A percentile compares a stretch with the other conserved stretches of the same genome.
Conservation (phyloP, 2,888 invertebrate genomes). For the Odiellus spinosus region DNA sequence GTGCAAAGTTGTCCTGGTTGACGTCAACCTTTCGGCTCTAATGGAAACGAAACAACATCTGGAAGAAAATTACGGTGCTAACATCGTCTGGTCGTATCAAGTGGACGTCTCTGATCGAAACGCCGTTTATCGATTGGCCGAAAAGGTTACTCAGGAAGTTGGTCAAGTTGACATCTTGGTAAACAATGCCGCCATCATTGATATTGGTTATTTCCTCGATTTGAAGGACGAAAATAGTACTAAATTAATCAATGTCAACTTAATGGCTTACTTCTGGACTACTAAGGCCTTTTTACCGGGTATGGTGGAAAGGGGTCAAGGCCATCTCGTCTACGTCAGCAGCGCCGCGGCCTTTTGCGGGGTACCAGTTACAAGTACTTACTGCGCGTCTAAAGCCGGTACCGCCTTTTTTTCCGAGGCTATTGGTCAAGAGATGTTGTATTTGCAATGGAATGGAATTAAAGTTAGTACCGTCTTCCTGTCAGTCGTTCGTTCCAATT, state of each 20-base stretch:
- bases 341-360: constrained; percentile 56
- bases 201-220: constrained; percentile 59
- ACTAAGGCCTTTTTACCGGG: too few relatives aligned
- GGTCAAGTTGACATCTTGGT: constrained; percentile 68
- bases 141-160: constrained; percentile 54
- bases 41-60: constrained; percentile 63
- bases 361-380: constrained; percentile 67
- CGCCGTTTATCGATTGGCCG: constrained; percentile 59
- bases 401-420: too few relatives aligned
- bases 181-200: constrained; percentile 87
- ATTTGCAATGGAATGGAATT: constrained; percentile 57
- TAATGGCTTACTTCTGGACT: too few relatives aligned
- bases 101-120: constrained; percentile 67
- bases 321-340: too few relatives aligned
- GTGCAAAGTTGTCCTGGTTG: constrained; percentile 70
- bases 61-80: constrained; percentile 44
- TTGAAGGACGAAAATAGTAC: constrained; percentile 71
- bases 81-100: constrained; percentile 60
- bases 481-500: constrained; percentile 82
- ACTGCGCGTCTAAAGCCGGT: constrained; percentile 89
- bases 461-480: constrained; percentile 82
- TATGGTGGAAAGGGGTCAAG: too few relatives aligned
- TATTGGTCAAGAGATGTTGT: constrained; percentile 77
- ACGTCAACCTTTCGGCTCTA: constrained; percentile 55
- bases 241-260: constrained; percentile 33